Conservation (phyloP, 1,140 invertebrate species). For the Cydia splendana region DNA sequence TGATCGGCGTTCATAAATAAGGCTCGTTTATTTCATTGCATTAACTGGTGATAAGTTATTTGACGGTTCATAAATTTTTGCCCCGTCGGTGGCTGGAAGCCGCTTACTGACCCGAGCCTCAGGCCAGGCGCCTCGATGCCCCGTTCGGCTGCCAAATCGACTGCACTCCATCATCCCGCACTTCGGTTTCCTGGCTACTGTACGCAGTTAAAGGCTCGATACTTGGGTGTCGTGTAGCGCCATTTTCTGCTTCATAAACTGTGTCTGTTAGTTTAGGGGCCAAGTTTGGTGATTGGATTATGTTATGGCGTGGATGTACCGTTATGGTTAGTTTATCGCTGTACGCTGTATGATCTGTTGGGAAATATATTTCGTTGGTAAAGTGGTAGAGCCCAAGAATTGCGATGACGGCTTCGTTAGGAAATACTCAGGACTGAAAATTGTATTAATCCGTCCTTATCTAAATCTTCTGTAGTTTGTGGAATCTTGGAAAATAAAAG, state of each 20-base stretch:
- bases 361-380: background rate
- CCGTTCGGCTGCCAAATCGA: slow-evolving; percentile 26
- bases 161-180: slow-evolving; percentile 24
- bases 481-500: too few species aligned
- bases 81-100: slow-evolving; percentile 32
- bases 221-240: slow-evolving; percentile 29
- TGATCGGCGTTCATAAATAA: slow-evolving; percentile 71
- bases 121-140: slow-evolving; percentile 14
- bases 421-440: background rate
- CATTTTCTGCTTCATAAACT: slow-evolving; percentile 32
- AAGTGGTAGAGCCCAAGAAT: background rate
- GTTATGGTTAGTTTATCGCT: slow-evolving; percentile 12
- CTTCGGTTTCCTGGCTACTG: slow-evolving; percentile 27
- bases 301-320: slow-evolving; percentile 7
- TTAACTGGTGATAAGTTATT: slow-evolving; percentile 72
- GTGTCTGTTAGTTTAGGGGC: slow-evolving; percentile 20
- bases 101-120: slow-evolving; percentile 26
- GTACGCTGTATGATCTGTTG: background rate
- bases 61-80: slow-evolving; percentile 69
- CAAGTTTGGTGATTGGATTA: slow-evolving; percentile 31
- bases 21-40: slow-evolving; percentile 71
- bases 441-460: too few species aligned
- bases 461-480: too few species aligned
- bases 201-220: slow-evolving; percentile 26
- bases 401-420: background rate